Percentiles rank a stretch among this genome's conserved stretches.
phyloP scores from a whole-genome alignment of 53 echinoderm and acorn worm genomes.

The Apostichopus leukothele region DNA sequence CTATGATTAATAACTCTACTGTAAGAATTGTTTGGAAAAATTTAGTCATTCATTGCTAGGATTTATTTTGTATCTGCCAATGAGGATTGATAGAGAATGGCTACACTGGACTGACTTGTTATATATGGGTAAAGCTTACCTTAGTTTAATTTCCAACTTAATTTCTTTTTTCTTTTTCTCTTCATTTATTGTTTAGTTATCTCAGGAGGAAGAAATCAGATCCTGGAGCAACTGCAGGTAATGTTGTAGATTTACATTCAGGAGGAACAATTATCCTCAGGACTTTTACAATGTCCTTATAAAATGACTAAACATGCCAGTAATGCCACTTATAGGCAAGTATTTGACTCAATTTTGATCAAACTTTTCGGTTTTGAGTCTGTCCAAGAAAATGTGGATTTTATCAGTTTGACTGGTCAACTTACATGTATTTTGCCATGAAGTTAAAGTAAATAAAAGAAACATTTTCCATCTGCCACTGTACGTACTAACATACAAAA shows the following conservation, averaged over 20 bases:
- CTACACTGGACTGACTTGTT: slow-evolving; percentile 1
- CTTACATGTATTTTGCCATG: too few relatives aligned
- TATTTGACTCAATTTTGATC: too few relatives aligned
- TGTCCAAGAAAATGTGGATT: not conserved
- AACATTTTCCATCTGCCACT: too few relatives aligned
- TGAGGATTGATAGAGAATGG: too few relatives aligned
- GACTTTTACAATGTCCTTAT: not conserved
- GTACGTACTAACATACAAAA: too few relatives aligned
- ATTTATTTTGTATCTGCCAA: not conserved
- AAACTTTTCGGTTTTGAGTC: not conserved
- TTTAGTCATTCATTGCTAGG: not conserved
- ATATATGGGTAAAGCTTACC: not conserved
- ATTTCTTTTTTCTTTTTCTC: not conserved
- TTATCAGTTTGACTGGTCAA: too few relatives aligned
- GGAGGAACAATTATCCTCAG: too few relatives aligned
- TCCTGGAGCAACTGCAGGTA: too few relatives aligned
- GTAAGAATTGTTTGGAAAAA: not conserved
- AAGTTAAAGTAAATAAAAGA: too few relatives aligned
- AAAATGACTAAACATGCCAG: not conserved
- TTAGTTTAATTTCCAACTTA: not conserved
- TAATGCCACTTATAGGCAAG: too few relatives aligned
- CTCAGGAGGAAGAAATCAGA: too few relatives aligned
- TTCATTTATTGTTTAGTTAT: not conserved
- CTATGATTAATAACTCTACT: not conserved
- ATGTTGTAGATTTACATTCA: too few relatives aligned